phyloP scores from a whole-genome alignment of 2,888 invertebrate species.

The Ormia ochracea region DNA sequence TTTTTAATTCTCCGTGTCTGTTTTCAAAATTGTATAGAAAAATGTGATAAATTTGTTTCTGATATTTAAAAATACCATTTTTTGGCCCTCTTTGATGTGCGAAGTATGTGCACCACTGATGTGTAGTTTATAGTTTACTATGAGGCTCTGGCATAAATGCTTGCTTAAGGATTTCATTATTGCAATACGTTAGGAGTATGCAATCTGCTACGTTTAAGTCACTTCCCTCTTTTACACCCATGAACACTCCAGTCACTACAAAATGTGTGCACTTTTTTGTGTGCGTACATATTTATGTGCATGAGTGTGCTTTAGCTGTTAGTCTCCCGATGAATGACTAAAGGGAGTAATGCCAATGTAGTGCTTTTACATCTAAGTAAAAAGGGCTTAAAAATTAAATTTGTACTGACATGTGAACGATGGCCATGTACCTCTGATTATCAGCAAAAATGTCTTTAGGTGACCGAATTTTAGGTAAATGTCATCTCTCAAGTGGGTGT shows the following conservation, averaged over 20 bases:
- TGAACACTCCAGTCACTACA: constrained; percentile 56
- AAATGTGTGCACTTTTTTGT: constrained; percentile 54
- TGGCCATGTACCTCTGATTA: too few relatives aligned
- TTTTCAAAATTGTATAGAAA: too few relatives aligned
- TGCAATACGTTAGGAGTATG: constrained; percentile 51
- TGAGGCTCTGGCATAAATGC: constrained; percentile 46
- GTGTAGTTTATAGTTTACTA: constrained; percentile 14
- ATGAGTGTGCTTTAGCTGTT: constrained; percentile 41
- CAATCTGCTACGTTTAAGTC: constrained; percentile 58
- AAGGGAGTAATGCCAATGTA: not conserved
- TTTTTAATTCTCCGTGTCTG: too few relatives aligned
- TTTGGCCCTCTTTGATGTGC: not conserved
- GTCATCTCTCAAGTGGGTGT: too few relatives aligned
- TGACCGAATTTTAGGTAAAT: too few relatives aligned
- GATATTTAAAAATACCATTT: not conserved
- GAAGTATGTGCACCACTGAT: not conserved
- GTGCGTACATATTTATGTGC: too few relatives aligned
- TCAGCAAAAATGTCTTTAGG: too few relatives aligned
- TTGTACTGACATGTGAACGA: not conserved
- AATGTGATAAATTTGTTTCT: too few relatives aligned
- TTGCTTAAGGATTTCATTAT: constrained; percentile 59
- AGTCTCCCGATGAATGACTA: not conserved
- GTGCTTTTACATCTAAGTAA: not conserved
- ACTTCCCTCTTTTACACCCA: constrained; percentile 41
- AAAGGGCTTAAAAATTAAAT: not conserved